A percentile compares a stretch with the other conserved stretches of the same genome.
phyloP scores from a whole-genome alignment of 2,888 invertebrate genomes.

The Cryptus armator region DNA sequence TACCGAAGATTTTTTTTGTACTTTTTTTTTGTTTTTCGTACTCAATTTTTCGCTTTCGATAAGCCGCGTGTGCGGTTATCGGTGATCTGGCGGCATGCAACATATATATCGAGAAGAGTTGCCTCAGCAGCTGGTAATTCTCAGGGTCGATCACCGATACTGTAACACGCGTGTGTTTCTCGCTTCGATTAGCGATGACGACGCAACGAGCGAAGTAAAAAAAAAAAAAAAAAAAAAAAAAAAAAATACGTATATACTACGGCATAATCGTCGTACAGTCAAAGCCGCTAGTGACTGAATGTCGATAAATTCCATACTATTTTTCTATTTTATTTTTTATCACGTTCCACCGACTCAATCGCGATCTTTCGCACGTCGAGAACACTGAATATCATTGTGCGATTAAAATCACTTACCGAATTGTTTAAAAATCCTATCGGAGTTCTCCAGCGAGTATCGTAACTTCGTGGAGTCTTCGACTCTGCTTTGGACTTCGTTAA shows the following conservation, averaged over 20 bases:
- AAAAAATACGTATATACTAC: neutral
- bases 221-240: neutral
- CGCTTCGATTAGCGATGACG: conserved; percentile 32
- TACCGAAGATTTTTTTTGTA: neutral
- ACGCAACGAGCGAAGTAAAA: neutral
- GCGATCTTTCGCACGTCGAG: too few species aligned
- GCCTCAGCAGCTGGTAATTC: conserved; percentile 62
- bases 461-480: too few species aligned
- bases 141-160: conserved; percentile 65
- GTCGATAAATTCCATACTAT: conserved; percentile 6
- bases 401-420: too few species aligned
- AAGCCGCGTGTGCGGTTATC: conserved; percentile 31
- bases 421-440: too few species aligned
- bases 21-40: conserved; percentile 12
- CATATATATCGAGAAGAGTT: conserved; percentile 43
- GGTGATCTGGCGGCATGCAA: conserved; percentile 29
- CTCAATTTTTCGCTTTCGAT: conserved; percentile 11
- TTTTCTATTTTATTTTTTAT: neutral
- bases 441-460: too few species aligned
- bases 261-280: neutral
- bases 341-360: too few species aligned
- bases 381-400: too few species aligned
- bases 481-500: neutral
- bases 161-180: conserved; percentile 39
- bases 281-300: neutral